Conservation (phyloP, 2,888 invertebrate genomes). For the Phragmatobia fuliginosa region DNA sequence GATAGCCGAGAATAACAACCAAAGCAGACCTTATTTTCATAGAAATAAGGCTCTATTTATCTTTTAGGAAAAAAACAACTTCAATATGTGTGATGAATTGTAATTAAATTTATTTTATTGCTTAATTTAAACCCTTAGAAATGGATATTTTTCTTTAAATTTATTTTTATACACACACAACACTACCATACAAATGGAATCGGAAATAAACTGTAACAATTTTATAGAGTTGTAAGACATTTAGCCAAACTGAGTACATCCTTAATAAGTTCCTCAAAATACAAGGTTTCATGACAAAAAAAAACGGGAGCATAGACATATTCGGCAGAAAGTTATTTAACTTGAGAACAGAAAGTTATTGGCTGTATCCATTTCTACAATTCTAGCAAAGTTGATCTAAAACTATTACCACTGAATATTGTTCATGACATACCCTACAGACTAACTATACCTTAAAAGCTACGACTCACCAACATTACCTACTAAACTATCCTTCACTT, state of each 20-base stretch:
- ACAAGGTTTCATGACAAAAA: not conserved
- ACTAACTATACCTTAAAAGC: constrained; percentile 29
- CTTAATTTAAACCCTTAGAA: not conserved
- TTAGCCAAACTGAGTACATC: not conserved
- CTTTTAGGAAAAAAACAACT: not conserved
- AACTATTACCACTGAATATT: not conserved
- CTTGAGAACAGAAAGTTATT: not conserved
- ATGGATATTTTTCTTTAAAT: not conserved
- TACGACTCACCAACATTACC: constrained; percentile 37
- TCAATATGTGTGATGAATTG: not conserved
- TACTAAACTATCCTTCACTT: constrained; percentile 33
- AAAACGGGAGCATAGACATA: not conserved
- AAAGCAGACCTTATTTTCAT: not conserved
- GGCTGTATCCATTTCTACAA: not conserved
- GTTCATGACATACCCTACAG: not conserved
- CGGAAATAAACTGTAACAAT: too few relatives aligned
- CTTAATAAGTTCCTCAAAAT: not conserved
- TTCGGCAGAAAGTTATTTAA: not conserved
- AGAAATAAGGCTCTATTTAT: not conserved
- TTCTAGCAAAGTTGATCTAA: not conserved
- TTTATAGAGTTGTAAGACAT: not conserved
- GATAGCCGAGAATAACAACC: not conserved
- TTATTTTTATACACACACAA: not conserved
- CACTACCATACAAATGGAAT: not conserved
- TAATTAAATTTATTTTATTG: not conserved